Evolutionary conservation across 2,797 vertebrate genomes (phyloP).

Genomic region (Cottoperca gobio): DNA sequence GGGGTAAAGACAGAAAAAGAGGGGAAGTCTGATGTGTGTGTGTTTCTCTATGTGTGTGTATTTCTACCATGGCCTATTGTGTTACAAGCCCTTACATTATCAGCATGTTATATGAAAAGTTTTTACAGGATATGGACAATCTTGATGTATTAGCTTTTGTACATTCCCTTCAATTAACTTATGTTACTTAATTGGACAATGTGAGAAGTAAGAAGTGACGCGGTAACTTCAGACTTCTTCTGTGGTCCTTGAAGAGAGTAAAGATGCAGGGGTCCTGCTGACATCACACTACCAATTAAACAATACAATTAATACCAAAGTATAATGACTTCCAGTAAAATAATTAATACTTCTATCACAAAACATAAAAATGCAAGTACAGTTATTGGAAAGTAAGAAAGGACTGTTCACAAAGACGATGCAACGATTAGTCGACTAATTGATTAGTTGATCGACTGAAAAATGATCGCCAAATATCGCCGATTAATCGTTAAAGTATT

Average conservation of each 20-base stretch:
- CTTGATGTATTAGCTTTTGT: not conserved
- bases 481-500: too few species aligned
- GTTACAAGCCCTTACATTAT: not conserved
- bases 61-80: not conserved
- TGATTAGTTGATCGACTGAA: too few species aligned
- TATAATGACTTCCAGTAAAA: too few species aligned
- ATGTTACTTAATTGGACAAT: not conserved
- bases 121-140: not conserved
- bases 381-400: too few species aligned
- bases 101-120: not conserved
- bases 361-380: too few species aligned
- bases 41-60: conserved; percentile 1
- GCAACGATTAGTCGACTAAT: too few species aligned
- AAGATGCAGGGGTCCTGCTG: not conserved
- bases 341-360: too few species aligned
- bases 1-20: conserved; percentile 51
- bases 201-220: not conserved
- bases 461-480: too few species aligned
- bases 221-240: not conserved
- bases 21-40: conserved; percentile 8
- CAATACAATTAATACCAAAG: too few species aligned
- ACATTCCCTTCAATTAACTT: not conserved
- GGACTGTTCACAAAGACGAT: too few species aligned
- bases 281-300: not conserved
- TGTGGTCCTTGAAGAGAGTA: not conserved